Conservation (phyloP, 2,888 invertebrate genomes). For the Anaspis maculata region DNA sequence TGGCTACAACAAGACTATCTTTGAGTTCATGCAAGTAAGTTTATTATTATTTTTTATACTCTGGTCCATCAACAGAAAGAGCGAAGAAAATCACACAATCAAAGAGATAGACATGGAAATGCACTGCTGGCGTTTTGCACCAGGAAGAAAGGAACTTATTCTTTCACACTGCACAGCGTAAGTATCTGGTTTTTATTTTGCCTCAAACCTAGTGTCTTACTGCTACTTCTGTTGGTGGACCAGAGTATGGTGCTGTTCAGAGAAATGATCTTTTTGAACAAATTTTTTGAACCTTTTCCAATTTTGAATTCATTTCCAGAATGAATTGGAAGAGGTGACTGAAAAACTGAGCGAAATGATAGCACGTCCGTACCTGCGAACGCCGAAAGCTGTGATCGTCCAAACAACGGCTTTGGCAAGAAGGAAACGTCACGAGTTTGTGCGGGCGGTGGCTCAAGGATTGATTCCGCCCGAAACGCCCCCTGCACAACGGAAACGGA, state of each 20-base stretch:
- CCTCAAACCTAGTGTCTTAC: no score
- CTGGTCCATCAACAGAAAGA: no score
- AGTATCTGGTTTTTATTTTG: no score
- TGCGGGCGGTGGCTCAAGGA: constrained; percentile 51
- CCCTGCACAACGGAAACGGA: constrained; percentile 47
- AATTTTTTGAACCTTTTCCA: background rate
- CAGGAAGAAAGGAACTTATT: no score
- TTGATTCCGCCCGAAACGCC: constrained; percentile 53
- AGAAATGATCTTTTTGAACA: no score
- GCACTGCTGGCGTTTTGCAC: no score
- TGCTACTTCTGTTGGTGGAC: no score
- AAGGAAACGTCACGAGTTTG: constrained; percentile 55
- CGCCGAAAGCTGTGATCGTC: constrained; percentile 53
- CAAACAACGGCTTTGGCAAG: constrained; percentile 52
- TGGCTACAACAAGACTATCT: constrained; percentile 57
- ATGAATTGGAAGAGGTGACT: constrained; percentile 57
- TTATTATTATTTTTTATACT: no score
- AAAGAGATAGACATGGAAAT: no score
- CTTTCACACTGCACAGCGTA: no score
- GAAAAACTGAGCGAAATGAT: constrained; percentile 59
- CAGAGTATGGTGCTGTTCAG: no score
- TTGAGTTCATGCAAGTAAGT: constrained; percentile 59
- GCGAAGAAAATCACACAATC: background rate
- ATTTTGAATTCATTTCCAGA: constrained; percentile 40
- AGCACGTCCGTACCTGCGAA: constrained; percentile 53